A percentile compares a stretch with the other conserved stretches of the same genome.
These are phyloP conservation scores for Gastrophryne carolinensis DNA, from an alignment of 2,797 vertebrate species.

Conservation along the genomic window DNA sequence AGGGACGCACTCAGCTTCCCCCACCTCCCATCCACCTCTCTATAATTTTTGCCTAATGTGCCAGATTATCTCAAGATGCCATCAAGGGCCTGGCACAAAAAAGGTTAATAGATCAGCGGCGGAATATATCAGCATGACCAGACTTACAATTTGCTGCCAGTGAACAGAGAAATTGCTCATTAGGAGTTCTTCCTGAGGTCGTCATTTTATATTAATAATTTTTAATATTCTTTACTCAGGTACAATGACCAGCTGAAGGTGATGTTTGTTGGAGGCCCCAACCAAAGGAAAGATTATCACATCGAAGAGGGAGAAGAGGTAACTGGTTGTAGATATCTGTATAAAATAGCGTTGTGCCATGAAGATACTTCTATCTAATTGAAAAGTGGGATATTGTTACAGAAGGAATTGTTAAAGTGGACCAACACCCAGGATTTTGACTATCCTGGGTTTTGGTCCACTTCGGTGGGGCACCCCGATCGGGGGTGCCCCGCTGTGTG, in stretches of 20 bases:
- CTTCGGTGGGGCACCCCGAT: no score
- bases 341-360: no score
- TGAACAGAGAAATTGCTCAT: background rate
- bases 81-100: background rate
- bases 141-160: background rate
- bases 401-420: no score
- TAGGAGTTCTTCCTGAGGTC: background rate
- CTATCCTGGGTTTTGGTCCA: no score
- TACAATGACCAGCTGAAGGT: constrained; percentile 83
- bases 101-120: background rate
- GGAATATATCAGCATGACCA: background rate
- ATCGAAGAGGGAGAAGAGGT: constrained; percentile 99
- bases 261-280: constrained; percentile 96
- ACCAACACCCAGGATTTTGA: no score
- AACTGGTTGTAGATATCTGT: no score
- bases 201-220: background rate
- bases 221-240: constrained; percentile 65
- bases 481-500: no score
- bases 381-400: no score
- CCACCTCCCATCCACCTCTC: background rate
- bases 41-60: background rate
- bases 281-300: constrained; percentile 92
- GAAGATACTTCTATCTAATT: no score
- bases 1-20: background rate
- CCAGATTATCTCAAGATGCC: background rate